These are phyloP conservation scores for Calcarius lapponicus DNA, from an alignment of 2,797 vertebrate genomes.

Conservation along the genomic window DNA sequence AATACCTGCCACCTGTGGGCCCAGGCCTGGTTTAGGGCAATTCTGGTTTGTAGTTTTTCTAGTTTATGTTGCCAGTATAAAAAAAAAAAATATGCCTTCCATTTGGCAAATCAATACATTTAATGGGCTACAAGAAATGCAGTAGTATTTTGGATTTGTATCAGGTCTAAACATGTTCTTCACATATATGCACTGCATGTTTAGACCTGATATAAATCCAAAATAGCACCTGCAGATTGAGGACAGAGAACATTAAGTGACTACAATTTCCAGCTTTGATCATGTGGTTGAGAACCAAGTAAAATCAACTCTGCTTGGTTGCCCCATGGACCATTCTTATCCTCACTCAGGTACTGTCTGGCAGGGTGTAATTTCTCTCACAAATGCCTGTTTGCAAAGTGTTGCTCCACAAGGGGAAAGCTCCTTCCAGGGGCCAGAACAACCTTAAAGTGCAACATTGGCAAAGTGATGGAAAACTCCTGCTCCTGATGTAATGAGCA, in stretches of 20 bases:
- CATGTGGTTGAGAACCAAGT: neutral
- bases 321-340: neutral
- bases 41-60: neutral
- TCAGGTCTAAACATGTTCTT: too few species aligned
- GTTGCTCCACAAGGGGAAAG: neutral
- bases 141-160: neutral
- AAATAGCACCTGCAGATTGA: neutral
- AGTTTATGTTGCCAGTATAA: neutral
- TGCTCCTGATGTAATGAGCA: accelerated
- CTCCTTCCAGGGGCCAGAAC: neutral
- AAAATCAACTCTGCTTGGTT: neutral
- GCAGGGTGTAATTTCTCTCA: neutral
- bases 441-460: neutral
- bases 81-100: neutral
- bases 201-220: neutral
- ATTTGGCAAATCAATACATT: neutral
- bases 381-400: neutral
- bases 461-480: neutral
- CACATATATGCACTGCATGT: neutral
- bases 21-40: neutral
- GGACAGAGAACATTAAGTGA: neutral
- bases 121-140: neutral
- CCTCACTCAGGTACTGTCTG: neutral
- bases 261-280: neutral
- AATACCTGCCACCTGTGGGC: neutral